These are phyloP conservation scores for Edolisoma coerulescens DNA, from an alignment of 2,113 vertebrate genomes.

Conservation along the genomic window DNA sequence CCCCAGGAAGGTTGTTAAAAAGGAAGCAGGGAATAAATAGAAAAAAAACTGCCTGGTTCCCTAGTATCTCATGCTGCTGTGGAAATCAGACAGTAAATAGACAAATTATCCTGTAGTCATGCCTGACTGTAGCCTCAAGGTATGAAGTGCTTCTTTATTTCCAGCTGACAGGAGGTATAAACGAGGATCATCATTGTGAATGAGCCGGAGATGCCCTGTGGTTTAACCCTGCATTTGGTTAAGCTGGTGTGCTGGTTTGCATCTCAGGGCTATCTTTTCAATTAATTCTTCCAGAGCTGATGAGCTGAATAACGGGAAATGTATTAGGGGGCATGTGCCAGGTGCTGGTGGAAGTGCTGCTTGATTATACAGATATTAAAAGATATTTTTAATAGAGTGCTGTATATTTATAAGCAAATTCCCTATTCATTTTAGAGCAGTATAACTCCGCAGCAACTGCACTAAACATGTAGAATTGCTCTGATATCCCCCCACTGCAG, in stretches of 20 bases:
- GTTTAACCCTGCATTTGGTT: not conserved
- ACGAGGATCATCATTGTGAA: not conserved
- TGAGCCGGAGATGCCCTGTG: not conserved
- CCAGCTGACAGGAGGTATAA: constrained; percentile 20
- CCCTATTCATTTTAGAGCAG: not conserved
- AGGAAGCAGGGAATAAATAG: not conserved
- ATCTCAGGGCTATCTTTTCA: not conserved
- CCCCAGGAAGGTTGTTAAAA: not conserved
- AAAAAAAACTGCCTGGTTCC: not conserved
- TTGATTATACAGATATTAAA: not conserved
- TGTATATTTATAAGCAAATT: not conserved
- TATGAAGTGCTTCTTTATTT: constrained; percentile 16
- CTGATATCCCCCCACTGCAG: not conserved
- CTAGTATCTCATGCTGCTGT: not conserved
- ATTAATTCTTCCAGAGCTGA: not conserved
- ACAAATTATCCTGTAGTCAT: not conserved
- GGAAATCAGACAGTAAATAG: not conserved
- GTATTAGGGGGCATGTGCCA: not conserved
- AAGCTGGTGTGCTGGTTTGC: not conserved
- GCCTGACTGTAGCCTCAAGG: not conserved
- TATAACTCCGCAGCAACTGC: not conserved
- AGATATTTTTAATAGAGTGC: not conserved
- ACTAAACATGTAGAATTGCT: not conserved
- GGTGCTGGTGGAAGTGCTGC: not conserved
- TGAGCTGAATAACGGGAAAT: not conserved